Evolutionary conservation across 37 sponge, comb jelly and placozoan species (phyloP).

Genomic region (Lycopodina hypogea): DNA sequence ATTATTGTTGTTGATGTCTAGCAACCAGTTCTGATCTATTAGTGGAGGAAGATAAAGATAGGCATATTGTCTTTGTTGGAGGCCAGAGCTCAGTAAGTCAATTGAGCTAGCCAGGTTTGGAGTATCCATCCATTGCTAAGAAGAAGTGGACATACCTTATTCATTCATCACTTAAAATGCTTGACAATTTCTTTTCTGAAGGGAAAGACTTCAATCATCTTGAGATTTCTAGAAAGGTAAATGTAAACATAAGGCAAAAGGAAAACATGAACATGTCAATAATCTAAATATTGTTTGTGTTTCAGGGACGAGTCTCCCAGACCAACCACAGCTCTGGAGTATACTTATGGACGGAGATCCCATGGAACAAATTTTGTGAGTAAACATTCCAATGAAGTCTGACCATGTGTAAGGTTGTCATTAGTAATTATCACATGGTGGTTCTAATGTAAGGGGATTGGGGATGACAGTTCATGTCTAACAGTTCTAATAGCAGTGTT

Average conservation of each 20-base stretch:
- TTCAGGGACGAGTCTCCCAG: conserved; percentile 84
- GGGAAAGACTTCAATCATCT: conserved; percentile 89
- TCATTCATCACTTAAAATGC: too few species aligned
- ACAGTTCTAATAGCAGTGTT: too few species aligned
- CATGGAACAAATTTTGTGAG: conserved; percentile 61
- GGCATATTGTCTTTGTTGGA: conserved; percentile 62
- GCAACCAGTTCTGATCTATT: background rate
- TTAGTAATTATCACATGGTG: too few species aligned
- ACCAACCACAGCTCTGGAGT: conserved; percentile 87
- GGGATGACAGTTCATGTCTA: too few species aligned
- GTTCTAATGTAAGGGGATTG: too few species aligned
- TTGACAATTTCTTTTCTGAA: too few species aligned
- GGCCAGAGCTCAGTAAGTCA: conserved; percentile 56
- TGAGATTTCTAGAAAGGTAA: conserved; percentile 88
- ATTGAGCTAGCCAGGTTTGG: background rate
- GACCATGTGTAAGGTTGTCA: background rate
- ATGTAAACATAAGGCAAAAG: background rate
- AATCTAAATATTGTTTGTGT: background rate
- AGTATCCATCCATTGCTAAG: too few species aligned
- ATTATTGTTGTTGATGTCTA: too few species aligned
- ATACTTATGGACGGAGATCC: conserved; percentile 85
- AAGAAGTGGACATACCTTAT: too few species aligned
- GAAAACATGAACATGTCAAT: background rate
- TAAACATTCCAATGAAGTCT: background rate
- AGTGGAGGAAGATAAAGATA: background rate